Conservation (phyloP, 2,888 invertebrate species). For the Drosophila vallismaia region DNA sequence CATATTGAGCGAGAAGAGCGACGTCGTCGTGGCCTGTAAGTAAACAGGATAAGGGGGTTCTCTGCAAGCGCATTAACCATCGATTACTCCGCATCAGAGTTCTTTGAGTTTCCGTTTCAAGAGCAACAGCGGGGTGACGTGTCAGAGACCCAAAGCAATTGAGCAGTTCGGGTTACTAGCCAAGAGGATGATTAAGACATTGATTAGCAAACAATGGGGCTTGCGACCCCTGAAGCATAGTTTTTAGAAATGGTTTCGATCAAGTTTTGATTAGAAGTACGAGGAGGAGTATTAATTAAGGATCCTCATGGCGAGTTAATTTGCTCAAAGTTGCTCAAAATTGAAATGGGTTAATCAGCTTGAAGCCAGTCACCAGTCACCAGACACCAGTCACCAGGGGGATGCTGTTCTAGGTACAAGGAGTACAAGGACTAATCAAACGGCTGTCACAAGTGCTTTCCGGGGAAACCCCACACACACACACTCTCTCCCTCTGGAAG, state of each 20-base stretch:
- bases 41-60: constrained; percentile 73
- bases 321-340: background rate
- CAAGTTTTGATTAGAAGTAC: background rate
- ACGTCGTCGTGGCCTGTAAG: constrained; percentile 96
- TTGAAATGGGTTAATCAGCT: constrained; percentile 2
- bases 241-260: background rate
- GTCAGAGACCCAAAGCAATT: background rate
- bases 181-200: constrained; percentile 4
- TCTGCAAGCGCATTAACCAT: no score
- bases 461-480: background rate
- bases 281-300: background rate
- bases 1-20: constrained; percentile 95
- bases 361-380: no score
- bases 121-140: no score
- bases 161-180: constrained; percentile 7
- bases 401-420: background rate
- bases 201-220: background rate
- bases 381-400: background rate
- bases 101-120: background rate
- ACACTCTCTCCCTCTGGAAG: background rate
- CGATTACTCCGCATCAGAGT: background rate
- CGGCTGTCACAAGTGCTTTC: constrained; percentile 30
- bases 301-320: no score
- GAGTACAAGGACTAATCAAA: constrained; percentile 44
- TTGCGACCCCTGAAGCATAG: background rate